These are phyloP conservation scores for Lucifuga dentata DNA, from an alignment of 2,113 vertebrate genomes.

Conservation along the genomic window DNA sequence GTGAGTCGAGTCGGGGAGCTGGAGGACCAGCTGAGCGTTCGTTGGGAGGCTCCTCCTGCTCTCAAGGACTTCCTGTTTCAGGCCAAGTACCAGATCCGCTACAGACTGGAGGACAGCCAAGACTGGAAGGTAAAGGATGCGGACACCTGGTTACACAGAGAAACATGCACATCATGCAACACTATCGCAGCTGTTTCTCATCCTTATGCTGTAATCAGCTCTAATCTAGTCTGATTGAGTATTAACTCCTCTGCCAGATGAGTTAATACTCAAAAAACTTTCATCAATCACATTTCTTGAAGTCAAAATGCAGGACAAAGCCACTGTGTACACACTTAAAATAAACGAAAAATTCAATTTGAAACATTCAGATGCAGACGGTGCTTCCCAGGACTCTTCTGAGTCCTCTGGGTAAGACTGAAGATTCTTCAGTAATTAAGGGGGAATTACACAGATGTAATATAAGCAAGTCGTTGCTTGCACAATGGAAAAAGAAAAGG, in stretches of 20 bases:
- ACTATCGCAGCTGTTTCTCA: conserved; percentile 62
- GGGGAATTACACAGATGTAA: conserved; percentile 67
- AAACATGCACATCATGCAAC: conserved; percentile 17
- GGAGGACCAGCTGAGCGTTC: conserved; percentile 96
- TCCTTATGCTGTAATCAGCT: conserved; percentile 56
- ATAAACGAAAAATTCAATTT: conserved; percentile 55
- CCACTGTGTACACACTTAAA: conserved; percentile 47
- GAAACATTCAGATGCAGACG: conserved; percentile 43
- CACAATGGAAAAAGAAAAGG: conserved; percentile 57
- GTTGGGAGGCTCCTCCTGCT: conserved; percentile 93
- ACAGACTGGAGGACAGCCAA: conserved; percentile 94
- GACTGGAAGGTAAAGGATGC: conserved; percentile 93
- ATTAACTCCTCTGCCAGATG: conserved; percentile 56
- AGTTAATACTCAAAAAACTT: conserved; percentile 46
- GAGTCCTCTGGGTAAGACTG: conserved; percentile 57
- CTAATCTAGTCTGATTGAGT: conserved; percentile 60
- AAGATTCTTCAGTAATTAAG: conserved; percentile 73
- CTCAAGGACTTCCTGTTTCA: conserved; percentile 98
- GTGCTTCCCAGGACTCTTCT: conserved; percentile 44
- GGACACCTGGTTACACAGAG: neutral
- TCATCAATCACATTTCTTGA: conserved; percentile 42
- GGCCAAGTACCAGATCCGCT: conserved; percentile 99
- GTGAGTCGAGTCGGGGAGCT: conserved; percentile 94
- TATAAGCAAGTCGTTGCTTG: conserved; percentile 71
- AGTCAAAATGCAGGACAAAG: conserved; percentile 30